Conservation (phyloP, 35 echinoderm and acorn worm genomes). For the Chiridota heheva region DNA sequence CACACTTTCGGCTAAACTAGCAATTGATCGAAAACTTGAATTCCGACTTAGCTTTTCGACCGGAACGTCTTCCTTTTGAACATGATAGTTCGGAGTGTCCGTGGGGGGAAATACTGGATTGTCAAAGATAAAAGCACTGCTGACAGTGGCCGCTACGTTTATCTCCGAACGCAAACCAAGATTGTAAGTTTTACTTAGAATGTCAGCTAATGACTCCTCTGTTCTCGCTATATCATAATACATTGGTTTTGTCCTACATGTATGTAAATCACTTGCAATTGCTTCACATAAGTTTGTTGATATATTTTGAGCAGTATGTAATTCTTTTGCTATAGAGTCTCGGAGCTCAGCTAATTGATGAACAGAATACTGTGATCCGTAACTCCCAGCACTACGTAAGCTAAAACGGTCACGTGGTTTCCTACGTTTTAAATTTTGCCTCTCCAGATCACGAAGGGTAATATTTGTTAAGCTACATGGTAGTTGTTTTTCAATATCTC, state of each 20-base stretch:
- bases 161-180: conserved; percentile 55
- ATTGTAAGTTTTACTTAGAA: conserved; percentile 71
- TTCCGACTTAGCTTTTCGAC: conserved; percentile 59
- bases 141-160: conserved; percentile 44
- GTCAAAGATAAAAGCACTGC: conserved; percentile 87
- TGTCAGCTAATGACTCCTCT: conserved; percentile 61
- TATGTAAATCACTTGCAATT: conserved; percentile 74
- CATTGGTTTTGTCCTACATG: conserved; percentile 75
- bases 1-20: conserved; percentile 70
- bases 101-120: conserved; percentile 75
- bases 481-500: no score
- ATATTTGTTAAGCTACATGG: not conserved
- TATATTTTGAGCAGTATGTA: conserved; percentile 69
- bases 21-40: conserved; percentile 90
- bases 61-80: conserved; percentile 10
- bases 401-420: conserved; percentile 47
- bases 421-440: conserved; percentile 51
- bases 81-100: not conserved
- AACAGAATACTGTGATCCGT: conserved; percentile 30
- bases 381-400: conserved; percentile 60
- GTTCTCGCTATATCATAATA: conserved; percentile 86
- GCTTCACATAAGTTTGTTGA: conserved; percentile 72
- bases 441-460: conserved; percentile 23
- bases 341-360: conserved; percentile 76
- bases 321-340: conserved; percentile 76